Base-by-base conservation (phyloP, 2,888 invertebrate species). In the Synanthedon formicaeformis region DNA sequence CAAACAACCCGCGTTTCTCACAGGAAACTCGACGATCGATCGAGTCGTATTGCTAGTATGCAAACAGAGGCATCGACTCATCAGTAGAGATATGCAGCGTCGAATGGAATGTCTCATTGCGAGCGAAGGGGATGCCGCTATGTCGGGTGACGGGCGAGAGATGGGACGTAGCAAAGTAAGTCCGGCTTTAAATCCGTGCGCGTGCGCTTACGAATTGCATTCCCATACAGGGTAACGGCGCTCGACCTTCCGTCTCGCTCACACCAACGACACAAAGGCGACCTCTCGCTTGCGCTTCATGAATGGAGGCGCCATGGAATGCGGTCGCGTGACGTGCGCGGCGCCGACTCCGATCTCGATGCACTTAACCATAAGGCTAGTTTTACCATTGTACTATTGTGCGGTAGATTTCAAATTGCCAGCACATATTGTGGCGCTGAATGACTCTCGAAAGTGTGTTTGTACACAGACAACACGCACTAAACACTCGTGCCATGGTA, bases 291-390 rank as follows among this genome's bases (percentile, higher is more conserved):
- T 78, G 61, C 73, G 66, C 79, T 68, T 78, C 79, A 85, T 85
- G 85, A 84, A 85, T 84, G 83, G 77, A 85, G 82, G 79, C 81
- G 80, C 78, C 79, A 68, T 81, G 90, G 90, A 90, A 89, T 90
- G 89, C 88, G 88, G 83, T 81, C 85, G 83, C 83, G 87, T 89
- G 89, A 89, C 89, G 89, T 88, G 84, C 74, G 80, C 89, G 88
- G 81, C 86, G 88, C 88, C 88, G 86, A 74, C 80, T 77, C 85
- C 82, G 84, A 86, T 85, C 85, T 84, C 78, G 82, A 82, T 88
- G 86, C 87, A 86, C 83, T 81, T 80, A 71, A 75, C 74, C 74
- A 72, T 76, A 76, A 74, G 73, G 72, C 73, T 49, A 75, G 76
- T 66, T 75, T 67, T 70, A 66, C 70, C 66, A 71, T 70, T 67